These are phyloP conservation scores for Clarias pachynema DNA, from an alignment of 2,797 vertebrate genomes.

Conservation along the genomic window DNA sequence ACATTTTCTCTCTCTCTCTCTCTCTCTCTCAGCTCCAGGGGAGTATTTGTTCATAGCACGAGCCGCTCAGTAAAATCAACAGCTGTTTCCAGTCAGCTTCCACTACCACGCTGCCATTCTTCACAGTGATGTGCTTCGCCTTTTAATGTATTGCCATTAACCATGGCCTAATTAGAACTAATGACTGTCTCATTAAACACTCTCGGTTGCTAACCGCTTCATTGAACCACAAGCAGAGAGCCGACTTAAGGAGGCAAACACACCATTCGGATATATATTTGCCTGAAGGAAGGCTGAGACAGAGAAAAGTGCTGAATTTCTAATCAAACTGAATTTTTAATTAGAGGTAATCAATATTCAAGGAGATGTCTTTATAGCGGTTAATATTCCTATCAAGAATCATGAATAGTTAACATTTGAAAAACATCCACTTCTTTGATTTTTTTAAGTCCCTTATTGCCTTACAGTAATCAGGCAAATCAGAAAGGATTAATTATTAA, in stretches of 20 bases:
- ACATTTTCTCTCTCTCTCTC: constrained; percentile 27
- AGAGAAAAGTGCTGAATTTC: constrained; percentile 62
- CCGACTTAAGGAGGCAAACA: constrained; percentile 40
- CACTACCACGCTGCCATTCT: constrained; percentile 61
- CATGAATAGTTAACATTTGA: constrained; percentile 92
- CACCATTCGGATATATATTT: constrained; percentile 43
- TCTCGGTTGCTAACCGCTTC: constrained; percentile 82
- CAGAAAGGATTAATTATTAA: constrained; percentile 93
- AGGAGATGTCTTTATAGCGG: constrained; percentile 74
- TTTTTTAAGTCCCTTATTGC: constrained; percentile 75
- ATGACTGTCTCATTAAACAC: constrained; percentile 83
- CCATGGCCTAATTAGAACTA: constrained; percentile 90
- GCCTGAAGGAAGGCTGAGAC: constrained; percentile 62
- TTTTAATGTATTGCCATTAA: constrained; percentile 88
- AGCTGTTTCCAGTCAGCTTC: constrained; percentile 71
- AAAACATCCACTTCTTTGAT: constrained; percentile 72
- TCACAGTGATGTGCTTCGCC: constrained; percentile 70
- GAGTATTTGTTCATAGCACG: constrained; percentile 66
- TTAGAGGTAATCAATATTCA: constrained; percentile 96
- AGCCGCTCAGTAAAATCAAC: constrained; percentile 70
- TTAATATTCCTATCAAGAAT: constrained; percentile 89
- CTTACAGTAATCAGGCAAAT: constrained; percentile 94
- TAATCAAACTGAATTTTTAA: constrained; percentile 90
- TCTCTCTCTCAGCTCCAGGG: constrained; percentile 56
- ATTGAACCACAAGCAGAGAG: constrained; percentile 62